These are phyloP conservation scores for Trogon surrucura DNA, from an alignment of 2,113 vertebrate genomes.

Conservation along the genomic window DNA sequence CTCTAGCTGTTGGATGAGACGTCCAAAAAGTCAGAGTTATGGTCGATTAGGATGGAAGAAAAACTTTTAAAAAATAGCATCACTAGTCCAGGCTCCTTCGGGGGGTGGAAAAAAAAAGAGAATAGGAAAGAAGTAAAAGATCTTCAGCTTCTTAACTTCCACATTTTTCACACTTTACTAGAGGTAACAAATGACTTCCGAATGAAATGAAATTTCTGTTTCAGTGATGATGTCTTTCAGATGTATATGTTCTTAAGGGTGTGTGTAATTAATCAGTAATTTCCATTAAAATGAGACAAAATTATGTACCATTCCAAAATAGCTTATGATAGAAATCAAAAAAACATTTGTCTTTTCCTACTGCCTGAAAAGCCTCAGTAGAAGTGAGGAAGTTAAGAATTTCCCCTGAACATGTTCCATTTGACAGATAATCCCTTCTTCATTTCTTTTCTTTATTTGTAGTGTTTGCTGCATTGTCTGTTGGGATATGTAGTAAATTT, in stretches of 20 bases:
- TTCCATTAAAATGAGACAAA: not conserved
- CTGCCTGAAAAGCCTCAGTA: constrained; percentile 19
- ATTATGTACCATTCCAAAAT: not conserved
- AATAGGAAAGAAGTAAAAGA: not conserved
- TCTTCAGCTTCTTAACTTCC: not conserved
- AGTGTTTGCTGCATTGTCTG: not conserved
- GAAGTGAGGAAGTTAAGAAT: not conserved
- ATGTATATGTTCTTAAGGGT: not conserved
- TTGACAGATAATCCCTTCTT: not conserved
- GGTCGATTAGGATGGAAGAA: not conserved
- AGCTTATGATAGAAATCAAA: not conserved
- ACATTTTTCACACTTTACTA: not conserved
- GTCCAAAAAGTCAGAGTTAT: not conserved
- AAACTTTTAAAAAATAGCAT: not conserved
- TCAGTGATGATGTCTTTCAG: not conserved
- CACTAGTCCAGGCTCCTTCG: not conserved
- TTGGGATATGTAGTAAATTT: not conserved
- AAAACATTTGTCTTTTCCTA: not conserved
- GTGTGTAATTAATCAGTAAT: not conserved
- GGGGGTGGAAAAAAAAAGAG: not conserved
- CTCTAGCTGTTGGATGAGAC: not conserved
- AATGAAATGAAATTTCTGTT: not conserved
- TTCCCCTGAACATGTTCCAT: not conserved
- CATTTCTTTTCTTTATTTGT: not conserved
- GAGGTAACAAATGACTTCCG: not conserved